Percentiles rank a stretch among this genome's conserved stretches.
Conservation (phyloP, 2,113 vertebrate species). For the Passer domesticus region DNA sequence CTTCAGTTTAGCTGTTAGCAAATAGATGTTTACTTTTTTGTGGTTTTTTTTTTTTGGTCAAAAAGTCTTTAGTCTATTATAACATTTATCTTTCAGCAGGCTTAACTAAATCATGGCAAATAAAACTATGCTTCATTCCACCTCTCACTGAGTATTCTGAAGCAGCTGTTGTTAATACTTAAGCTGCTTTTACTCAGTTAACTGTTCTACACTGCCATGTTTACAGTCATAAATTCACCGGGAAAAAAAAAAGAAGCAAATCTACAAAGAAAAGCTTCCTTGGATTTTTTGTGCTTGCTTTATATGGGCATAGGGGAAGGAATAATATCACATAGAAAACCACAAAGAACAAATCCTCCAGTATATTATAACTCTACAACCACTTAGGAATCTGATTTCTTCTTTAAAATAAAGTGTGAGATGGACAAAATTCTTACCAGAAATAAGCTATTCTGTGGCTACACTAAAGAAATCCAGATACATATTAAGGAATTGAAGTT, state of each 20-base stretch:
- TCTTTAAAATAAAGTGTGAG: background rate
- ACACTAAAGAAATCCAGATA: background rate
- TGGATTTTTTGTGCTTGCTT: background rate
- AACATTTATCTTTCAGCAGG: background rate
- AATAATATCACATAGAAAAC: background rate
- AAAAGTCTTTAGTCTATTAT: background rate
- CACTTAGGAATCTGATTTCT: background rate
- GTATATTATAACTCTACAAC: background rate
- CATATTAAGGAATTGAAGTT: background rate
- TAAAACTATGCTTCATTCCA: background rate
- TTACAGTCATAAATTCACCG: background rate
- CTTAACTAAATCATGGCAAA: background rate
- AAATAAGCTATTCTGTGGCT: background rate
- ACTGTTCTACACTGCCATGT: background rate
- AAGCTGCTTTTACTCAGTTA: background rate
- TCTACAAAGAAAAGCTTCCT: background rate
- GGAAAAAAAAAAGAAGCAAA: background rate
- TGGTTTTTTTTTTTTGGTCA: background rate
- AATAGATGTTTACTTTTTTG: background rate
- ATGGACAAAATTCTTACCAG: background rate
- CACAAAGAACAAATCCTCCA: background rate
- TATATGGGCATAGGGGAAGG: rapidly evolving
- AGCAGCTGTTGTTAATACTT: background rate
- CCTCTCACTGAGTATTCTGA: background rate
- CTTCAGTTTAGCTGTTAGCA: background rate